These are phyloP conservation scores for Dugesia japonica DNA, from an alignment of 2,888 invertebrate species.

Conservation along the genomic window DNA sequence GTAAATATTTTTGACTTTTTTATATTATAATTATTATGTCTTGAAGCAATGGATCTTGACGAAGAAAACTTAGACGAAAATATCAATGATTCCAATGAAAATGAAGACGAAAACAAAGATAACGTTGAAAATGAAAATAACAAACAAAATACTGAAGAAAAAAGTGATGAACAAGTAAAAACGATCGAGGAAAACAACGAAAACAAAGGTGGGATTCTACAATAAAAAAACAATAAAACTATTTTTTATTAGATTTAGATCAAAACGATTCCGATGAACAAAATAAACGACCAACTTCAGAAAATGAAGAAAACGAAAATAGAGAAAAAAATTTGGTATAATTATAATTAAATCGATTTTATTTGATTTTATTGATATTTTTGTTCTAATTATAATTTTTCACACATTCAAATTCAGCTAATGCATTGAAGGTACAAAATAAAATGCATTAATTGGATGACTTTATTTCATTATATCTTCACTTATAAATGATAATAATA, in stretches of 20 bases:
- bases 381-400: neutral
- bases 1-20: neutral
- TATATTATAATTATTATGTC: neutral
- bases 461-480: no score
- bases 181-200: neutral
- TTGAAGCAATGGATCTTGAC: neutral
- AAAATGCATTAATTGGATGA: no score
- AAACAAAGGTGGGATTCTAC: neutral
- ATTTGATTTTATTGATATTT: neutral
- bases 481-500: no score
- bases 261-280: neutral
- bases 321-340: neutral
- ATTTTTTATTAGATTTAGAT: neutral
- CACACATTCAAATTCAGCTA: no score
- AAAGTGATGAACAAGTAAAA: conserved; percentile 32
- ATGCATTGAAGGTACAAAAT: no score
- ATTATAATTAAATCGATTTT: neutral
- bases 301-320: conserved; percentile 14
- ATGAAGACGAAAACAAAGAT: conserved; percentile 36
- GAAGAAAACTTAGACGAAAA: neutral
- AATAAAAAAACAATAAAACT: neutral
- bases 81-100: conserved; percentile 30
- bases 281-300: neutral
- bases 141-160: conserved; percentile 2
- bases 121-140: conserved; percentile 23